Evolutionary conservation across 2,113 vertebrate species (phyloP), one percentile per base, ranked within the genome.

Genomic region (Apistogramma diplotaenia): DNA sequence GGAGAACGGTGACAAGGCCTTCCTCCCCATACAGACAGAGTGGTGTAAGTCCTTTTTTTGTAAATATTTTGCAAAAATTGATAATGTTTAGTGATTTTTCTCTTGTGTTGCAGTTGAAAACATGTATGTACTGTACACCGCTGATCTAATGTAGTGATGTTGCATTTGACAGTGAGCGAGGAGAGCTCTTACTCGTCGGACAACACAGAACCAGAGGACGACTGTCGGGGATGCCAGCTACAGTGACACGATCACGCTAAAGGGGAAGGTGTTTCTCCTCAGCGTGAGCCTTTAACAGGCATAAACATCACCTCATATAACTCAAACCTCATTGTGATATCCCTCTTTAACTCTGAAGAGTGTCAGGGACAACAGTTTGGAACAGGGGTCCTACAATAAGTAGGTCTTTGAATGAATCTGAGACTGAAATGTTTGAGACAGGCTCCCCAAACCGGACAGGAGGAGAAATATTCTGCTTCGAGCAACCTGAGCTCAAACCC

Each of bases 1-100:
- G 78, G 94, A 95, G 62, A 96, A 96, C 23, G 91, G 92, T 1
- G 90, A 93, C 54, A 92, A 93, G 70, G 94, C 95, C 43, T 96
- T 95, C 83, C 89, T 96, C 40, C 94, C 94, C 43, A 90, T 96
- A 18, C 92, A 94, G 78, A 89, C 91, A 11, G 92, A 95, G 89
- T 94, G 88, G 89, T 71, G 91, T 94, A 92, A 93, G 93, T 93
- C 11, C 35, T 76, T 61, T 70, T 51, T 46, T 51, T 23, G 4
- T 29, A 19, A 25, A 40, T 31, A 43, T 49, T 23, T 70, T 23
- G 23, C 46, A 62, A 65, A 23, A 0, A 67, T 49, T 27, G 5
- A 16, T 67, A 29, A 49, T 46, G 62, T 67, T 27, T 5, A 49
- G 11, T 70, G 5, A 10, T 25, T 70, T 49, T 70, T 70, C 23